These are phyloP conservation scores for Drosophila multiciliata DNA, from an alignment of 2,888 invertebrate species.

Conservation along the genomic window DNA sequence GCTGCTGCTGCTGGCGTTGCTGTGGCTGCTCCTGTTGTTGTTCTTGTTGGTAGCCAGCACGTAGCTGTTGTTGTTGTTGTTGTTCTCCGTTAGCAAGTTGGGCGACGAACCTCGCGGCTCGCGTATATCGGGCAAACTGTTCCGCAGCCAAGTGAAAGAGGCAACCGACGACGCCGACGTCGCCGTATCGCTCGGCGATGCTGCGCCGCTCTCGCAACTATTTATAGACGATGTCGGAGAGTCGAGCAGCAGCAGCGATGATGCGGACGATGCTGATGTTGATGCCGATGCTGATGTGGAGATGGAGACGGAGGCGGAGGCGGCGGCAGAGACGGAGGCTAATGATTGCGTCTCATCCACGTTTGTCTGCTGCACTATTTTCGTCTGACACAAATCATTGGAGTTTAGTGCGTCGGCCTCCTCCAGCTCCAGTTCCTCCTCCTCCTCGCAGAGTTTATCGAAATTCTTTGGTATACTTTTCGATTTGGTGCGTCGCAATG, in stretches of 20 bases:
- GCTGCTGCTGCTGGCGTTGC: constrained; percentile 8
- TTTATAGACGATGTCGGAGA: constrained; percentile 69
- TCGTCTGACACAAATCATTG: constrained; percentile 79
- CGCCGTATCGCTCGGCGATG: constrained; percentile 34
- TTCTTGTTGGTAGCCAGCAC: constrained; percentile 55
- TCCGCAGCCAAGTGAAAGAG: constrained; percentile 83
- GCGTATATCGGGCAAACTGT: constrained; percentile 84
- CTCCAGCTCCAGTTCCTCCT: constrained; percentile 68
- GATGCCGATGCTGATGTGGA: constrained; percentile 18
- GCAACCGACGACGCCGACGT: constrained; percentile 61
- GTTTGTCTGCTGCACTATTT: constrained; percentile 70
- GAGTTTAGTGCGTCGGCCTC: constrained; percentile 50
- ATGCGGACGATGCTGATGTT: constrained; percentile 19
- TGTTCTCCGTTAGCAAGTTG: constrained; percentile 41
- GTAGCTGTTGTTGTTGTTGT: constrained; percentile 64
- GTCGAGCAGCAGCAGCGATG: constrained; percentile 28
- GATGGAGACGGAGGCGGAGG: not conserved
- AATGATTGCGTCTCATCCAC: constrained; percentile 25
- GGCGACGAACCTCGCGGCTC: constrained; percentile 77
- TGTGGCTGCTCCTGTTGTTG: constrained; percentile 4
- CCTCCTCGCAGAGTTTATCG: constrained; percentile 84
- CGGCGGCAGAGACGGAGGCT: not conserved
- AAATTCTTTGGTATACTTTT: constrained; percentile 86
- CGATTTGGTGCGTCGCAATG: constrained; percentile 82
- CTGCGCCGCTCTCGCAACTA: constrained; percentile 73